A percentile compares a stretch with the other conserved stretches of the same genome.
Evolutionary conservation across 2,113 vertebrate genomes (phyloP).

Genomic region (Centropus unirufus): DNA sequence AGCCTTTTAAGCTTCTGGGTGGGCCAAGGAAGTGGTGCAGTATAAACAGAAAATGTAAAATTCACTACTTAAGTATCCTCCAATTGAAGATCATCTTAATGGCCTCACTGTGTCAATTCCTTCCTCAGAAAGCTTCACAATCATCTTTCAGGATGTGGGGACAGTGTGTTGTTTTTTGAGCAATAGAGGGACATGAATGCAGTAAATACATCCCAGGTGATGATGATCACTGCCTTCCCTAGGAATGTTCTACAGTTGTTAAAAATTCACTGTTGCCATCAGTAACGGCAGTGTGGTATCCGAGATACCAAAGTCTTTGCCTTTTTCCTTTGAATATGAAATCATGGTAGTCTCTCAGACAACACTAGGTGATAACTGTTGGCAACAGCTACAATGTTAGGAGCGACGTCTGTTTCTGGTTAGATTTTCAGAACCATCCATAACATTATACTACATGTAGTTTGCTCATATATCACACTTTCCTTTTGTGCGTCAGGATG

Average conservation of each 20-base stretch:
- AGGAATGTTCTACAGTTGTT: background rate
- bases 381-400: slow-evolving; percentile 28
- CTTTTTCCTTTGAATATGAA: background rate
- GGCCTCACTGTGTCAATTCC: fast-evolving
- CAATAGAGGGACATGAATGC: fast-evolving
- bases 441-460: background rate
- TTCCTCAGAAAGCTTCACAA: background rate
- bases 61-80: background rate
- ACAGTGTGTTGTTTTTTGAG: background rate
- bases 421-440: slow-evolving; percentile 28
- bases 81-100: background rate
- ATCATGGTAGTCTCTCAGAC: background rate
- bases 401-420: slow-evolving; percentile 26
- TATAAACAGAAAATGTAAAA: background rate
- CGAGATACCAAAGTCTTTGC: background rate
- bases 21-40: background rate
- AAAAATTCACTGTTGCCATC: background rate
- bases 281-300: background rate
- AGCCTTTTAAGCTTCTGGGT: background rate
- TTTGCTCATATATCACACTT: slow-evolving; percentile 48
- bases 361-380: slow-evolving; percentile 47
- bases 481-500: background rate
- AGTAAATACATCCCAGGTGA: fast-evolving
- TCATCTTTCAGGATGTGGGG: background rate
- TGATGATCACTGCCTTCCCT: background rate